Conservation (phyloP, 2,113 vertebrate species). For the Mustela nigripes region DNA sequence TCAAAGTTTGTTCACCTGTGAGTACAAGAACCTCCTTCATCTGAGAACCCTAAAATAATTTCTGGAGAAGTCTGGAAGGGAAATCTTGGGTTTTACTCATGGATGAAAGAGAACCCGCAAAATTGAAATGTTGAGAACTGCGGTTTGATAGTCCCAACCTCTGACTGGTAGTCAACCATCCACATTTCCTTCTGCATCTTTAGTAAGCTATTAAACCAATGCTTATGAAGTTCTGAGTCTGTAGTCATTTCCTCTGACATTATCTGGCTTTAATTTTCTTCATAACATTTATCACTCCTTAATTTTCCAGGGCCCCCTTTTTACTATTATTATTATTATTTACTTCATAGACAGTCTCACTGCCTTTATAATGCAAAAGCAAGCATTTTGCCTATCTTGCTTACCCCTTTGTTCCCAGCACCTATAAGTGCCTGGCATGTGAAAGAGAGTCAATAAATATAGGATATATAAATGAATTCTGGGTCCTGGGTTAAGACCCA, state of each 20-base stretch:
- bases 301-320: not conserved
- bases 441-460: not conserved
- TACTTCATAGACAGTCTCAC: not conserved
- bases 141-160: not conserved
- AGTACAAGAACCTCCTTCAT: not conserved
- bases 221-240: conserved; percentile 1
- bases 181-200: not conserved
- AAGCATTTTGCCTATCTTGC: not conserved
- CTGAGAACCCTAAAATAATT: conserved; percentile 1
- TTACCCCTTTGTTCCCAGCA: not conserved
- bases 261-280: conserved; percentile 52
- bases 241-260: conserved; percentile 1
- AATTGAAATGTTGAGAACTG: not conserved
- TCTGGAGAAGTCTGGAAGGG: not conserved
- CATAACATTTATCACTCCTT: not conserved
- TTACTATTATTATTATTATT: not conserved
- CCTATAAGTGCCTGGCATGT: not conserved
- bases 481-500: not conserved
- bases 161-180: not conserved
- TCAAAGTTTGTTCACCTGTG: not conserved
- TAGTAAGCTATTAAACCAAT: conserved; percentile 13
- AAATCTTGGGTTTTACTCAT: not conserved
- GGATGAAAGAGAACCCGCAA: conserved; percentile 9
- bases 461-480: not conserved
- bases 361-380: not conserved